phyloP scores from a whole-genome alignment of 2,888 invertebrate genomes.

The Mechanitis mazaeus region DNA sequence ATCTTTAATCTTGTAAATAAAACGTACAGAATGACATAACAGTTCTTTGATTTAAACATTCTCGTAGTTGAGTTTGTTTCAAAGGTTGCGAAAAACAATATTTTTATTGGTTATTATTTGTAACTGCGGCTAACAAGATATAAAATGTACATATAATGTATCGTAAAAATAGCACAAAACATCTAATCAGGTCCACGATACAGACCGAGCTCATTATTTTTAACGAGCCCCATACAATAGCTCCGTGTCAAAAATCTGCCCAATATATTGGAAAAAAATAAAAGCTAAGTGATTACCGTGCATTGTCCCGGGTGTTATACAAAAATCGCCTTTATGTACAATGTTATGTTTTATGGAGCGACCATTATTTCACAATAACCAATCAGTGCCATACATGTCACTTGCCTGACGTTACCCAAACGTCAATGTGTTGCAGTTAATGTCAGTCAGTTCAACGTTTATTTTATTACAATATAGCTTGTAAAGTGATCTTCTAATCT shows the following conservation, averaged over 20 bases:
- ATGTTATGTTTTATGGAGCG: constrained; percentile 42
- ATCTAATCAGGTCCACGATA: constrained; percentile 37
- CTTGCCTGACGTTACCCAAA: constrained; percentile 58
- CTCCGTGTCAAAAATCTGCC: constrained; percentile 58
- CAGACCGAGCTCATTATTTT: constrained; percentile 67
- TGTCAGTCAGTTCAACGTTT: constrained; percentile 31
- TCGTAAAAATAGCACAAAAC: constrained; percentile 24
- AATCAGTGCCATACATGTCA: constrained; percentile 68
- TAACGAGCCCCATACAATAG: constrained; percentile 56
- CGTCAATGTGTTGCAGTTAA: constrained; percentile 33
- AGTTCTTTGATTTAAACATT: too few species aligned
- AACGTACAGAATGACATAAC: too few species aligned
- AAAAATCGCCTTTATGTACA: constrained; percentile 35
- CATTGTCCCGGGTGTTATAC: constrained; percentile 32
- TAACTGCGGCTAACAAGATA: neutral
- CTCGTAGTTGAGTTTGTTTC: too few species aligned
- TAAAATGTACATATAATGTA: neutral
- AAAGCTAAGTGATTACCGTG: constrained; percentile 52
- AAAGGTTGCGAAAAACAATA: too few species aligned
- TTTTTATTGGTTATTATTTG: neutral
- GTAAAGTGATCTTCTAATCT: constrained; percentile 2
- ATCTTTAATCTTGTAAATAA: neutral
- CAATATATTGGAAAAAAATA: constrained; percentile 59
- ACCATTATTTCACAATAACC: constrained; percentile 70
- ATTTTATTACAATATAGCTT: constrained; percentile 1